A percentile compares a stretch with the other conserved stretches of the same genome.
These are phyloP conservation scores for Eretmochelys imbricata DNA, from an alignment of 2,113 vertebrate species.

Conservation along the genomic window DNA sequence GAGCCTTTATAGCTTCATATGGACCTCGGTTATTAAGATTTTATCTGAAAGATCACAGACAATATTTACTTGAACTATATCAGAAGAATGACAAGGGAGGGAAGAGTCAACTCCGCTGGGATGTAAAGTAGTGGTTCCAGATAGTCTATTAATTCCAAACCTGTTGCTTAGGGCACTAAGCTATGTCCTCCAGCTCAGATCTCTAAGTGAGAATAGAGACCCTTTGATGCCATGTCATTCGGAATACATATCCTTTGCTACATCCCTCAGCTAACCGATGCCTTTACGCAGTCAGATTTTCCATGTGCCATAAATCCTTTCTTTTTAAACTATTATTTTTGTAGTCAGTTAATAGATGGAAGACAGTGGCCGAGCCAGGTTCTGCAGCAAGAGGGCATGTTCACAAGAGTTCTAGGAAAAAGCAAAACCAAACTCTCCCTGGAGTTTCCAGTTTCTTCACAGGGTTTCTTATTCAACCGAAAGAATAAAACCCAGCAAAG, in stretches of 20 bases:
- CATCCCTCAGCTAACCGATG: not conserved
- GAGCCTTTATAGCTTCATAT: not conserved
- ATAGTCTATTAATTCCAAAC: not conserved
- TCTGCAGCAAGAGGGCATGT: not conserved
- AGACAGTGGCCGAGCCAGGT: not conserved
- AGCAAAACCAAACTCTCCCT: not conserved
- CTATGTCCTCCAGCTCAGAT: not conserved
- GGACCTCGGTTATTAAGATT: not conserved
- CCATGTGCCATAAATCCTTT: not conserved
- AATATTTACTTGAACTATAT: not conserved
- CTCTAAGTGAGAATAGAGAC: not conserved
- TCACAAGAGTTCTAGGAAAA: not conserved
- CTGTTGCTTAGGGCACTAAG: not conserved
- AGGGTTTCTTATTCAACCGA: not conserved
- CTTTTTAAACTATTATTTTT: not conserved
- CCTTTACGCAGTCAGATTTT: not conserved
- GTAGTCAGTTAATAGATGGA: not conserved
- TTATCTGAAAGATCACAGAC: not conserved
- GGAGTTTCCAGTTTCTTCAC: not conserved
- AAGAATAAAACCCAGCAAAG: not conserved
- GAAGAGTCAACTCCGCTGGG: not conserved
- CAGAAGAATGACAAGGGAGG: not conserved
- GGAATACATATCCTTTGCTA: not conserved
- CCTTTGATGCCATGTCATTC: not conserved
- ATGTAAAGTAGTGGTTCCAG: not conserved